A percentile compares a stretch with the other conserved stretches of the same genome.
phyloP scores from a whole-genome alignment of 2,797 vertebrate genomes.

The Acanthurus tractus region DNA sequence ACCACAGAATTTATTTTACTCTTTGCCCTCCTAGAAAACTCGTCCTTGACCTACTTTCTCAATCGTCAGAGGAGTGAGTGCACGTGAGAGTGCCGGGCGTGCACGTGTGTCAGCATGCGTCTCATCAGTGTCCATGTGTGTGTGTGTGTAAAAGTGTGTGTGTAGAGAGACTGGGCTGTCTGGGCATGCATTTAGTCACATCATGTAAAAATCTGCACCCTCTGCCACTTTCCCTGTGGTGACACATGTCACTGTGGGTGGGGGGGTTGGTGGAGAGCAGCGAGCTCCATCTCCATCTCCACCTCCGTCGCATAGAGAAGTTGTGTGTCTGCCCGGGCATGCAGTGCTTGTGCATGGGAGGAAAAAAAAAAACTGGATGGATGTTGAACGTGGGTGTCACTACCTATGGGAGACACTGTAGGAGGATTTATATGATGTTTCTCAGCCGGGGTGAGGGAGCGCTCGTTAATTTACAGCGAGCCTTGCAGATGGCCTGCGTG shows the following conservation, averaged over 20 bases:
- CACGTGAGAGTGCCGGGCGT: constrained; percentile 57
- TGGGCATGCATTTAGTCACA: constrained; percentile 34
- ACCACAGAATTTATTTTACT: constrained; percentile 60
- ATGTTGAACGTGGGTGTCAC: constrained; percentile 52
- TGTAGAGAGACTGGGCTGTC: not conserved
- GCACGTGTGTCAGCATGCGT: constrained; percentile 66
- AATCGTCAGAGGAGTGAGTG: constrained; percentile 51
- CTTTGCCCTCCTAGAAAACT: constrained; percentile 67
- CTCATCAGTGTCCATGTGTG: constrained; percentile 36
- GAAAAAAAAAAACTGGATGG: not conserved
- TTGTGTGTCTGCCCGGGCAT: constrained; percentile 9
- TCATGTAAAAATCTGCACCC: constrained; percentile 34
- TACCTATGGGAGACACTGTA: constrained; percentile 46
- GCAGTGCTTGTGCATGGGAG: constrained; percentile 9
- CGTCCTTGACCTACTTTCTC: constrained; percentile 81
- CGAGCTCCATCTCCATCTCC: not conserved
- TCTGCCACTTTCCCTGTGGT: constrained; percentile 36
- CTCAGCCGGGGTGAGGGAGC: constrained; percentile 40
- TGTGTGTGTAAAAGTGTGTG: not conserved
- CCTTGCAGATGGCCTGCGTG: constrained; percentile 50
- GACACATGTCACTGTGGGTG: constrained; percentile 44
- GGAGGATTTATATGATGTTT: constrained; percentile 66
- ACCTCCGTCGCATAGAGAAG: constrained; percentile 12
- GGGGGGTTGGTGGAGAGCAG: not conserved
- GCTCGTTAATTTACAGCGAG: constrained; percentile 64